Percentiles rank a stretch among this genome's conserved stretches.
Evolutionary conservation across 2,888 invertebrate species (phyloP).

Genomic region (Miltochrista miniata): DNA sequence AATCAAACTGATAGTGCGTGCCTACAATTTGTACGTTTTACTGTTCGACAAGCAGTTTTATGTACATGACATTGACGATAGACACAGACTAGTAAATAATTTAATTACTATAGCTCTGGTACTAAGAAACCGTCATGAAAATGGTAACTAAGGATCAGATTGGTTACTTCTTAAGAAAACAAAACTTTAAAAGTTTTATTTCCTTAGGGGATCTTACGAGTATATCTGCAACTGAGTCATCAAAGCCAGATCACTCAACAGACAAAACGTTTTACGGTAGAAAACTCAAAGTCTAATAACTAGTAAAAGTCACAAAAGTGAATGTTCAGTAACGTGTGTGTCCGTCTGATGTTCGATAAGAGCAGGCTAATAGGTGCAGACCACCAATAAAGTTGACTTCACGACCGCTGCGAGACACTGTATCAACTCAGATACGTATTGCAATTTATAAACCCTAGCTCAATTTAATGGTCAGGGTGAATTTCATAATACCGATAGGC

Average conservation of each 20-base stretch:
- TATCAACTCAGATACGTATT: slow-evolving; percentile 36
- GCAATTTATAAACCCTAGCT: slow-evolving; percentile 57
- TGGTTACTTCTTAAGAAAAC: no score
- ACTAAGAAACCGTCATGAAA: no score
- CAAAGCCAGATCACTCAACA: neutral
- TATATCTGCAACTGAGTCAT: neutral
- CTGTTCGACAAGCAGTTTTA: neutral
- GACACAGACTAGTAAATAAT: neutral
- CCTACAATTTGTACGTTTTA: neutral
- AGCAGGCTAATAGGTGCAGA: slow-evolving; percentile 49
- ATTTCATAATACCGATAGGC: slow-evolving; percentile 1
- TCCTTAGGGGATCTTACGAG: no score
- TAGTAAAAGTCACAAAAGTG: slow-evolving; percentile 39
- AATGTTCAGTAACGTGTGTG: slow-evolving; percentile 42
- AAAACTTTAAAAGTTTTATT: no score
- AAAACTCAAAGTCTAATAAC: slow-evolving; percentile 2
- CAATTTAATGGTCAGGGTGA: slow-evolving; percentile 43
- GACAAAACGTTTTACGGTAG: neutral
- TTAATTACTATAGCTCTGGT: neutral
- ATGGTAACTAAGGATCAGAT: no score
- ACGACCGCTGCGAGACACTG: slow-evolving; percentile 30
- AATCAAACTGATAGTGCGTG: neutral
- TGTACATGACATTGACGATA: neutral
- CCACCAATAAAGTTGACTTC: slow-evolving; percentile 50
- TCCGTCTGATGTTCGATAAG: slow-evolving; percentile 51